Evolutionary conservation across 1,140 invertebrate genomes (phyloP), one percentile per base, ranked within the genome.

Genomic region (Micrasema longulum): DNA sequence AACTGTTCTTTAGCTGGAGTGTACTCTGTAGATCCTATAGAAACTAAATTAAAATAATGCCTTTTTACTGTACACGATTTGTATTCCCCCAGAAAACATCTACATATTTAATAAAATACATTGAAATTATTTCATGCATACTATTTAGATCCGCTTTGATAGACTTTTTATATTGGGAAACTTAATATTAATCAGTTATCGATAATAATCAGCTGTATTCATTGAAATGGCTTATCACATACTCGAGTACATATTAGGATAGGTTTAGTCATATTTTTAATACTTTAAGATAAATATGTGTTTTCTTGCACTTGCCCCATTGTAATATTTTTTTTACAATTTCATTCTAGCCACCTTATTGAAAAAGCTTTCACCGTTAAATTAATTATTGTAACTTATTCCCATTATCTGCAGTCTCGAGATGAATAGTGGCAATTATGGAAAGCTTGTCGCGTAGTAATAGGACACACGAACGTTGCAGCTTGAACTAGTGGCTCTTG

Each of bases 401-500:
- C 35, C 31, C 35, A 31, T 31, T 4, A 31, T 31, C 26, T 31
- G 26, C 26, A 2, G 26, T 31, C 3, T 31, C 3, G 26, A 31
- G 26, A 31, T 7, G 26, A 4, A 31, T 31, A 31, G 26, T 31
- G 26, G 7, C 26, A 31, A 31, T 31, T 31, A 7, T 31, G 2
- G 26, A 31, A 31, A 47, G 67, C 67, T 69, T 69, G 41, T 38
- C 43, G 47, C 53, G 26, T 69, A 60, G 45, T 47, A 14, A 14
- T 66, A 66, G 64, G 22, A 48, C 63, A 70, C 47, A 63, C 67
- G 45, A 62, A 16, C 47, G 26, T 70, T 73, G 73, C 73, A 71
- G 64, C 73, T n/a, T 71, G 41, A 53, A 45, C 14, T 31, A 36
- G 12, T 35, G 62, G 47, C 31, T n/a, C n/a, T n/a, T n/a, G n/a